phyloP scores from a whole-genome alignment of 1,140 invertebrate species.

The Brachionus paranguensis region DNA sequence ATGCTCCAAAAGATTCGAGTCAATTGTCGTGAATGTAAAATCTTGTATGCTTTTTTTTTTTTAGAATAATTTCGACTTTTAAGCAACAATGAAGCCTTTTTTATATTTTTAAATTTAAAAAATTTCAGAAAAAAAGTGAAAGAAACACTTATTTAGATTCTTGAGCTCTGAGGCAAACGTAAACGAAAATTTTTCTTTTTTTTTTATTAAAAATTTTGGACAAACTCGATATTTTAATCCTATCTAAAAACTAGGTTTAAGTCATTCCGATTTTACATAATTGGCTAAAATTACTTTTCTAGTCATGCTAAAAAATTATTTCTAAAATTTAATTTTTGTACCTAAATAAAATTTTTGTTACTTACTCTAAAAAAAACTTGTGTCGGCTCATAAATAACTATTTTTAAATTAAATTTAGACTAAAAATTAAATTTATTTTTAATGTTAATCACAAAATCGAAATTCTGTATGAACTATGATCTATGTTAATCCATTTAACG shows the following conservation, averaged over 20 bases:
- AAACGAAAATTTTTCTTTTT: neutral
- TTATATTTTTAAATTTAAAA: neutral
- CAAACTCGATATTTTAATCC: neutral
- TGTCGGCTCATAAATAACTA: conserved; percentile 13
- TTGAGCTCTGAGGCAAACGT: neutral
- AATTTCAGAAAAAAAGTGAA: neutral
- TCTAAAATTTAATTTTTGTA: conserved; percentile 21
- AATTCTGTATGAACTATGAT: neutral
- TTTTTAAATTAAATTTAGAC: conserved; percentile 9
- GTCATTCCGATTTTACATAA: conserved; percentile 10
- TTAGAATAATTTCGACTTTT: neutral
- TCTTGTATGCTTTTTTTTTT: neutral
- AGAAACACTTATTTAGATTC: neutral
- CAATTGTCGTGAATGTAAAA: neutral
- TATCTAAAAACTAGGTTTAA: conserved; percentile 15
- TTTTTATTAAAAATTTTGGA: neutral
- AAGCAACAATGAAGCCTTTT: neutral
- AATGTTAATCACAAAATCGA: neutral
- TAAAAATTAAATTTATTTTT: conserved; percentile 4
- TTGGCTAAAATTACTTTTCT: neutral
- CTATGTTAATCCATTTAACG: conserved; percentile 11
- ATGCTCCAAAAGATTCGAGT: neutral
- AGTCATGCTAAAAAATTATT: neutral
- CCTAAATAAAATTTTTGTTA: neutral
- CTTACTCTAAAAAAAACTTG: neutral